Percentiles rank a stretch among this genome's conserved stretches.
Conservation (phyloP, 2,888 invertebrate species). For the Rhimphoctona megacephalus region DNA sequence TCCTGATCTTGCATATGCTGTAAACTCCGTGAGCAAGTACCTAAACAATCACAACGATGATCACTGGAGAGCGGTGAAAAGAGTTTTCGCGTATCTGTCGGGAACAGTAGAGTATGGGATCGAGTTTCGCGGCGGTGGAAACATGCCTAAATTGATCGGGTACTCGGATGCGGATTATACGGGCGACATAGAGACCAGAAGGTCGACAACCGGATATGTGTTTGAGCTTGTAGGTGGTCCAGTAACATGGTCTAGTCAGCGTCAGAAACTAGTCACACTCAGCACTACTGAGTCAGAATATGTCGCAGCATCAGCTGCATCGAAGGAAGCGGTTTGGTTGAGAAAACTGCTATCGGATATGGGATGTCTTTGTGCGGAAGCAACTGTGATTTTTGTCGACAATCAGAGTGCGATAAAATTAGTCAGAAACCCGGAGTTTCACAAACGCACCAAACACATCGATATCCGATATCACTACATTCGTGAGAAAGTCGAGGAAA, state of each 20-base stretch:
- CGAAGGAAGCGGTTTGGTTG: conserved; percentile 53
- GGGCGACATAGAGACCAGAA: conserved; percentile 45
- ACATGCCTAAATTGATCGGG: conserved; percentile 29
- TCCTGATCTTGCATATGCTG: conserved; percentile 40
- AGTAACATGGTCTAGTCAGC: conserved; percentile 66
- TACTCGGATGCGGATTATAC: conserved; percentile 70
- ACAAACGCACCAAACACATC: neutral
- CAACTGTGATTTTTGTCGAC: conserved; percentile 13
- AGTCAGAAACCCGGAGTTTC: conserved; percentile 12
- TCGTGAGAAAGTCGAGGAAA: neutral
- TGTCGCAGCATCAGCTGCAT: conserved; percentile 66
- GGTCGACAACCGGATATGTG: conserved; percentile 65
- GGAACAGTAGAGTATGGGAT: conserved; percentile 50
- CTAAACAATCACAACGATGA: conserved; percentile 32
- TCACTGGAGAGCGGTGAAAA: conserved; percentile 55
- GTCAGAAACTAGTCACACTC: conserved; percentile 65
- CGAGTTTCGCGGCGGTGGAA: conserved; percentile 35
- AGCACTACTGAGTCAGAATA: conserved; percentile 71
- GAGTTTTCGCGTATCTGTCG: conserved; percentile 50
- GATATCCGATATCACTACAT: conserved; percentile 1
- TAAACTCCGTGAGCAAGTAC: conserved; percentile 45
- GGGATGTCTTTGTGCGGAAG: conserved; percentile 25
- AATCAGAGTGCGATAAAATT: conserved; percentile 4
- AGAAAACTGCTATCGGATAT: conserved; percentile 53
- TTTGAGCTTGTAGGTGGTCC: conserved; percentile 53